phyloP scores from a whole-genome alignment of 2,888 invertebrate species.

The Hemistola chrysoprasaria region DNA sequence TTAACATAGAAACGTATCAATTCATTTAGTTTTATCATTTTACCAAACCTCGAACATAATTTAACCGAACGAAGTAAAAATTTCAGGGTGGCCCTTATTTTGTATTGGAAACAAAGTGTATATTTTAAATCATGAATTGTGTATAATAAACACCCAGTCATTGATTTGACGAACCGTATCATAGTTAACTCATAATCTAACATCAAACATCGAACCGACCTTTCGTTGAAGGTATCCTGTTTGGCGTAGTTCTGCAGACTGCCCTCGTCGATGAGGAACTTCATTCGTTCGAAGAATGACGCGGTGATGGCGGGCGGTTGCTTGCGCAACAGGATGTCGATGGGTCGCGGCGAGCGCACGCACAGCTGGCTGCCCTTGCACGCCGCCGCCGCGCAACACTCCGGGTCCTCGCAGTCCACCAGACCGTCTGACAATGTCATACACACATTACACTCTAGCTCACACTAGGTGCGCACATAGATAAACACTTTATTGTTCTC shows the following conservation, averaged over 20 bases:
- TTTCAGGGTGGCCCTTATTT: too few relatives aligned
- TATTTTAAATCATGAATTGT: too few relatives aligned
- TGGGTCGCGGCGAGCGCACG: slow-evolving; percentile 96
- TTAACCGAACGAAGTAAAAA: too few relatives aligned
- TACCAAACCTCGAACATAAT: too few relatives aligned
- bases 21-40: too few relatives aligned
- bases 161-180: slow-evolving; percentile 23
- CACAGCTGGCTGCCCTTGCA: slow-evolving; percentile 95
- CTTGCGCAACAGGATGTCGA: slow-evolving; percentile 96
- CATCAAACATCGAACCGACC: slow-evolving; percentile 85
- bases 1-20: too few relatives aligned
- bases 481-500: neutral
- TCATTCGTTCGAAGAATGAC: slow-evolving; percentile 98
- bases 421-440: slow-evolving; percentile 89
- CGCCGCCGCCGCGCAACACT: slow-evolving; percentile 93
- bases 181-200: slow-evolving; percentile 4
- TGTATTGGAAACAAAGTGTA: too few relatives aligned
- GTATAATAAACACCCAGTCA: too few relatives aligned
- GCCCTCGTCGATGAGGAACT: slow-evolving; percentile 98
- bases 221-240: slow-evolving; percentile 97
- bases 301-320: slow-evolving; percentile 98
- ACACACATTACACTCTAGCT: neutral
- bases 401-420: slow-evolving; percentile 98
- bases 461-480: too few relatives aligned
- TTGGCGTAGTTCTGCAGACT: slow-evolving; percentile 99